These are phyloP conservation scores for Gouania willdenowi DNA, from an alignment of 2,797 vertebrate species.

Conservation along the genomic window DNA sequence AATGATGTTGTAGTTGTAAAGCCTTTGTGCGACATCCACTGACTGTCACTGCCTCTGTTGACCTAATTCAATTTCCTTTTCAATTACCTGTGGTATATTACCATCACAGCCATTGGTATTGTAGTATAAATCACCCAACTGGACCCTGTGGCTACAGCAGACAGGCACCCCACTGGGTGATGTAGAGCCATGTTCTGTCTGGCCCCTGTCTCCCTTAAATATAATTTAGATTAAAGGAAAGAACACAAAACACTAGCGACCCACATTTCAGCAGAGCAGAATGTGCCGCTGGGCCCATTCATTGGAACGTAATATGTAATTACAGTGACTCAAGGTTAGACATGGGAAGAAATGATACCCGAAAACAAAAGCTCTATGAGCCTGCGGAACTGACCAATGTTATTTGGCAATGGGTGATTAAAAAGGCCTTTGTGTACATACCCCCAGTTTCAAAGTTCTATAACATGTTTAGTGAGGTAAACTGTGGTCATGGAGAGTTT, in stretches of 20 bases:
- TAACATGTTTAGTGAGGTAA: conserved; percentile 47
- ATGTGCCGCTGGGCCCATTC: conserved; percentile 30
- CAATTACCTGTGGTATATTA: conserved; percentile 75
- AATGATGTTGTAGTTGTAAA: conserved; percentile 55
- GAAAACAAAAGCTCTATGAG: conserved; percentile 31
- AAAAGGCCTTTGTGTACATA: conserved; percentile 12
- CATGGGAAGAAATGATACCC: conserved; percentile 25
- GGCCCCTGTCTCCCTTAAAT: conserved; percentile 58
- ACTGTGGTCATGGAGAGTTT: conserved; percentile 9
- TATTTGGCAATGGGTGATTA: conserved; percentile 52
- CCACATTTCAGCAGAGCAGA: conserved; percentile 50
- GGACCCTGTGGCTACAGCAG: conserved; percentile 42
- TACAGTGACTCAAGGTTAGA: conserved; percentile 55
- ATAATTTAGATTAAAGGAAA: conserved; percentile 67
- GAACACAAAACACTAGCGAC: conserved; percentile 56
- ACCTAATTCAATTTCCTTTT: conserved; percentile 79
- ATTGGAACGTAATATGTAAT: conserved; percentile 44
- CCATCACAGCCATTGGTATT: conserved; percentile 54
- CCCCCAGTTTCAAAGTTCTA: conserved; percentile 12
- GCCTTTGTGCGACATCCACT: conserved; percentile 53
- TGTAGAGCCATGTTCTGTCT: conserved; percentile 59
- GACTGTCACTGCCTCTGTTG: conserved; percentile 63
- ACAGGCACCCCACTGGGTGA: conserved; percentile 47
- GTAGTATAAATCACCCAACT: conserved; percentile 55
- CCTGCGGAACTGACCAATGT: conserved; percentile 34